Evolutionary conservation across 2,113 vertebrate species (phyloP), one percentile per base, ranked within the genome.

Genomic region (Callospermophilus lateralis): DNA sequence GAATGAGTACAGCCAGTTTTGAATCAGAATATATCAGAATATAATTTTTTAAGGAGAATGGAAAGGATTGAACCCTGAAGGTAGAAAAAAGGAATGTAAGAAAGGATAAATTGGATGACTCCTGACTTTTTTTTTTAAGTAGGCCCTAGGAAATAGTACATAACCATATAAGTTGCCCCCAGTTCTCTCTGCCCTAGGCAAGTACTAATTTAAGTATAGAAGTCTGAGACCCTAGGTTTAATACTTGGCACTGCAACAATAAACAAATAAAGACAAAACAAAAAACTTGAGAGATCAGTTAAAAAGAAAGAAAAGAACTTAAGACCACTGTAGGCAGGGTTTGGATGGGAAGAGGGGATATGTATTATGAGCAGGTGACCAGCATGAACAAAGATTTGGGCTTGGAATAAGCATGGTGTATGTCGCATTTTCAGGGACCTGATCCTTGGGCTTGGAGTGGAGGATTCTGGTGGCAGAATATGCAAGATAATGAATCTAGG

Each of bases 391-490:
- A 67, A 91, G 34, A 51, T 93, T 39, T 86, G 19, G 12, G 53
- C 53, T 68, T 85, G 81, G 90, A 84, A 45, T 58, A 84, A 84
- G 80, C 22, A 8, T 73, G 19, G 16, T 39, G 3, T 68, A 0
- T 88, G 58, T 16, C 79, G 86, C 7, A 20, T 87, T 68, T 30
- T 73, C 26, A 78, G 95, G 48, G 30, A 80, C 73, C n/a, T 55
- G 19, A 53, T 86, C 30, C 53, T 13, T 70, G n/a, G 84, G 79
- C 67, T 28, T 70, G 28, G 76, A 90, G 34, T 70, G 28, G 76
- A 90, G 12, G 90, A 84, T 79, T 96, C 72, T 87, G 76, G 26
- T 65, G 70, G 30, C 92, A n/a, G 73, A 94, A 45, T 84, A 70
- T n/a, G 89, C 8, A 24, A 89, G 61, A 55, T 79, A 93, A 30